A percentile compares a stretch with the other conserved stretches of the same genome.
These are phyloP conservation scores for Drosophila incognita DNA, from an alignment of 2,888 invertebrate species.

Conservation along the genomic window DNA sequence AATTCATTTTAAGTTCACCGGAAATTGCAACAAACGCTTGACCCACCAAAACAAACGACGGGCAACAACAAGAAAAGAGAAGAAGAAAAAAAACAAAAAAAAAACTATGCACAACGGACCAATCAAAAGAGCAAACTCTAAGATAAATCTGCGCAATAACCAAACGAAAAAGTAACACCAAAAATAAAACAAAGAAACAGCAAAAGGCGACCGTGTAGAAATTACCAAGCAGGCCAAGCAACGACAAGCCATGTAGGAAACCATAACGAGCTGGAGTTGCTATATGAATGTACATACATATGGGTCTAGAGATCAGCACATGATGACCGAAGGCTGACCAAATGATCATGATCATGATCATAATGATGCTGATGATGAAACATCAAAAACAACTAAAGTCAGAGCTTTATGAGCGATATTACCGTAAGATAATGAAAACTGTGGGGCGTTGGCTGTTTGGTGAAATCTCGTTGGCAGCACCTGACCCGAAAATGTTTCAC, in stretches of 20 bases:
- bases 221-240: slow-evolving; percentile 20
- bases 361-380: slow-evolving; percentile 37
- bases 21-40: slow-evolving; percentile 50
- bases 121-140: slow-evolving; percentile 50
- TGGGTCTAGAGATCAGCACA: slow-evolving; percentile 56
- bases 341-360: slow-evolving; percentile 21
- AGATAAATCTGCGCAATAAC: slow-evolving; percentile 61
- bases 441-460: slow-evolving; percentile 75
- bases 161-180: slow-evolving; percentile 65
- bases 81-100: slow-evolving; percentile 12
- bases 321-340: slow-evolving; percentile 63
- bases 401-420: slow-evolving; percentile 74
- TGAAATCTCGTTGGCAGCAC: slow-evolving; percentile 71
- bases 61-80: slow-evolving; percentile 25
- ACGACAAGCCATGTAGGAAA: slow-evolving; percentile 58
- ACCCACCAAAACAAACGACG: slow-evolving; percentile 24
- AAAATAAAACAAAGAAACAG: slow-evolving; percentile 31
- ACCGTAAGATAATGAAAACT: slow-evolving; percentile 80
- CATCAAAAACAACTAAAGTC: slow-evolving; percentile 37
- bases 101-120: slow-evolving; percentile 33
- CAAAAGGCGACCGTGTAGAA: slow-evolving; percentile 49
- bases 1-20: slow-evolving; percentile 33
- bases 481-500: slow-evolving; percentile 81
- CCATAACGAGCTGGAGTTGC: slow-evolving; percentile 69
- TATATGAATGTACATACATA: slow-evolving; percentile 20